These are phyloP conservation scores for Thunnus maccoyii DNA, from an alignment of 2,113 vertebrate species.

Conservation along the genomic window DNA sequence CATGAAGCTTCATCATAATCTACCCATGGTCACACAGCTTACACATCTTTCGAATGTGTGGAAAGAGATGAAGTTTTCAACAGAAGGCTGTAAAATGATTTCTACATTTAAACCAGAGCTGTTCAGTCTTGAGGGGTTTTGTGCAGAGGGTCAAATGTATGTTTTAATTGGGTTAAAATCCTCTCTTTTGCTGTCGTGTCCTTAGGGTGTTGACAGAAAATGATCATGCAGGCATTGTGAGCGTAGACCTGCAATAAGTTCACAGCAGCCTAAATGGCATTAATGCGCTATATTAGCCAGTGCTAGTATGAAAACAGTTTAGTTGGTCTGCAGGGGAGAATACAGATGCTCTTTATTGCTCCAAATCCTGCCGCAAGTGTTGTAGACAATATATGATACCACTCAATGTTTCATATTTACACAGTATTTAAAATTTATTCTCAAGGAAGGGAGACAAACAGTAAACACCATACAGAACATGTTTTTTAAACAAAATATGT, in stretches of 20 bases:
- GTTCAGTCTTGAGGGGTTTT: not conserved
- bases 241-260: conserved; percentile 31
- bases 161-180: not conserved
- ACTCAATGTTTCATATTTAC: conserved; percentile 42
- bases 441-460: conserved; percentile 14
- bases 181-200: not conserved
- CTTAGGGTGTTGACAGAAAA: conserved; percentile 29
- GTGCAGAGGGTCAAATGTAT: not conserved
- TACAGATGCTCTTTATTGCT: not conserved
- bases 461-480: conserved; percentile 16
- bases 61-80: too few relatives aligned
- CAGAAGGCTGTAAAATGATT: too few relatives aligned
- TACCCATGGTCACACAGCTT: too few relatives aligned
- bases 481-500: conserved; percentile 16
- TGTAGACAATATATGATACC: not conserved
- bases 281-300: conserved; percentile 30
- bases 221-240: conserved; percentile 21
- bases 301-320: not conserved
- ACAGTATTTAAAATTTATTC: conserved; percentile 64
- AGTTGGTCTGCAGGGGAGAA: conserved; percentile 10
- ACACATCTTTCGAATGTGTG: too few relatives aligned
- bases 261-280: conserved; percentile 34
- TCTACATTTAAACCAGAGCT: too few relatives aligned
- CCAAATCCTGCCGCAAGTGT: not conserved
- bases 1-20: not conserved